These are phyloP conservation scores for Echeneis naucrates DNA, from an alignment of 2,797 vertebrate species.

Conservation along the genomic window DNA sequence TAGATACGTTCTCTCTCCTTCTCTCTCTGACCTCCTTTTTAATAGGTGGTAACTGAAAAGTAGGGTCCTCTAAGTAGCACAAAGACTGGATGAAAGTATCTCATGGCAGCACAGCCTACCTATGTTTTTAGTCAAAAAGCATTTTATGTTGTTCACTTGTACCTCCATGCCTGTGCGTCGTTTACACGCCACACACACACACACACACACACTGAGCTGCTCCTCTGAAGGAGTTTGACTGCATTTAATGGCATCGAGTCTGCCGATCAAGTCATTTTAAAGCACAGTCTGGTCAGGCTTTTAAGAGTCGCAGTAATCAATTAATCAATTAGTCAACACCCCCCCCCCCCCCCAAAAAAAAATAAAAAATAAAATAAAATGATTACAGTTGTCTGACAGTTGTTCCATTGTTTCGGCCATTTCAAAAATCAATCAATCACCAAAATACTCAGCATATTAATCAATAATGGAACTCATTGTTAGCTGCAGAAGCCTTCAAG, in stretches of 20 bases:
- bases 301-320: neutral
- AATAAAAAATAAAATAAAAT: too few species aligned
- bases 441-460: neutral
- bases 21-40: conserved; percentile 36
- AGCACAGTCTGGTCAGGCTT: neutral
- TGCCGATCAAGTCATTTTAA: neutral
- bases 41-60: conserved; percentile 22
- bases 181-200: neutral
- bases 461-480: neutral
- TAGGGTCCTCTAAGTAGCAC: conserved; percentile 26
- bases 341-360: too few species aligned
- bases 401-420: too few species aligned
- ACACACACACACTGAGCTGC: neutral
- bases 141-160: neutral
- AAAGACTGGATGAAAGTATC: conserved; percentile 7
- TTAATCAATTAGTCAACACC: too few species aligned
- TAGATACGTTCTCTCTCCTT: conserved; percentile 1
- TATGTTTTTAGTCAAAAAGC: conserved; percentile 1
- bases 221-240: neutral
- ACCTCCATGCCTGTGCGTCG: neutral
- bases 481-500: neutral
- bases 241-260: too few species aligned
- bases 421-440: neutral
- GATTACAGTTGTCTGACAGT: too few species aligned
- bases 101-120: neutral